A percentile compares a stretch with the other conserved stretches of the same genome.
Evolutionary conservation across 2,888 invertebrate genomes (phyloP).

Genomic region (Lissocephala sabroskyi): DNA sequence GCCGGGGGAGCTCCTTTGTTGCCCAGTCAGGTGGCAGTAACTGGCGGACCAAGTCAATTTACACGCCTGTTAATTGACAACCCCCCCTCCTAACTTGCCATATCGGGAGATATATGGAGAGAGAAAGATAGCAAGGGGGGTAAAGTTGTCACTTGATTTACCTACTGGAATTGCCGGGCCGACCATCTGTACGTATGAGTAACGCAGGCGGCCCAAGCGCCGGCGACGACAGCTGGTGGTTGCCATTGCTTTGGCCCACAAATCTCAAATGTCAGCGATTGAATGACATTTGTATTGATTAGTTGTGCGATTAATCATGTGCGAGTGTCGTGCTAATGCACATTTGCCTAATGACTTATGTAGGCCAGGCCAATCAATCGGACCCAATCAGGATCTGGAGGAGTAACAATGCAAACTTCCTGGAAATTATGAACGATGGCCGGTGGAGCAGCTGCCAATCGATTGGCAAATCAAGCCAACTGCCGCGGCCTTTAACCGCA

Average conservation of each 20-base stretch:
- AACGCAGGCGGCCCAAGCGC: constrained; percentile 28
- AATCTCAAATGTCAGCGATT: constrained; percentile 55
- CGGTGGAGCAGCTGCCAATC: neutral
- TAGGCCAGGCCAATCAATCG: no score
- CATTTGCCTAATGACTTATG: no score
- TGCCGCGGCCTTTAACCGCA: neutral
- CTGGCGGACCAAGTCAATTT: constrained; percentile 40
- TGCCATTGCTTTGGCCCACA: constrained; percentile 37
- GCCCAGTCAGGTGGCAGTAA: constrained; percentile 2
- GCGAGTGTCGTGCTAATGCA: no score
- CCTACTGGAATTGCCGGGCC: neutral
- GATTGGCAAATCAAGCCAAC: neutral
- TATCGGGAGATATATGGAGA: no score
- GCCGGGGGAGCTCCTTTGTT: neutral
- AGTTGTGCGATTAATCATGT: constrained; percentile 57
- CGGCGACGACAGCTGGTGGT: no score
- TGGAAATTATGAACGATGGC: no score
- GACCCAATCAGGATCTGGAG: no score
- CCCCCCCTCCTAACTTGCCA: neutral
- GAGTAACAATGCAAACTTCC: no score
- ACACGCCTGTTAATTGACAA: constrained; percentile 54
- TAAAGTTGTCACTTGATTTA: constrained; percentile 4
- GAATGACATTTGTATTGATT: constrained; percentile 61
- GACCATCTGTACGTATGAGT: constrained; percentile 58
- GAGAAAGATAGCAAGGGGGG: no score